Evolutionary conservation across 2,888 invertebrate genomes (phyloP).

Genomic region (Dexiosoma caninum): DNA sequence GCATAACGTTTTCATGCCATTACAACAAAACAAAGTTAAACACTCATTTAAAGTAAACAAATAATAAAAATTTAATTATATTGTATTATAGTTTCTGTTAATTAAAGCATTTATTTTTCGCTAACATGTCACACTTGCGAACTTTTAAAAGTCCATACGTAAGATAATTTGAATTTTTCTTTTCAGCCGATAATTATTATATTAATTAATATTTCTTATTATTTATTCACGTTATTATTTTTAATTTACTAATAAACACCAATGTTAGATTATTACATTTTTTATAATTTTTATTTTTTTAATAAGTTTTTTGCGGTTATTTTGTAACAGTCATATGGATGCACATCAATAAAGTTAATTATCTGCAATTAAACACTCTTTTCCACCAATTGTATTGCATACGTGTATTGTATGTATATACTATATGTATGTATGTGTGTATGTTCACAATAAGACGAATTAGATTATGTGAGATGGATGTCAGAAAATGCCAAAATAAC

Average conservation of each 20-base stretch:
- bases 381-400: slow-evolving; percentile 62
- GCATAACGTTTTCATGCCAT: not conserved
- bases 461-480: not conserved
- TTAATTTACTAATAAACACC: slow-evolving; percentile 28
- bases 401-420: no score
- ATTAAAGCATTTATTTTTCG: not conserved
- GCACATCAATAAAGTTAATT: not conserved
- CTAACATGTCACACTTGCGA: slow-evolving; percentile 9
- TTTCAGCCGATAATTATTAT: not conserved
- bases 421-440: no score
- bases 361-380: slow-evolving; percentile 51
- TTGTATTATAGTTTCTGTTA: not conserved
- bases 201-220: not conserved
- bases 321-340: not conserved
- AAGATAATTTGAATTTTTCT: not conserved
- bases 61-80: not conserved
- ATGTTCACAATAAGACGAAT: no score
- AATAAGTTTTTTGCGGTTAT: slow-evolving; percentile 1
- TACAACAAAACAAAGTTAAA: not conserved
- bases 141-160: not conserved
- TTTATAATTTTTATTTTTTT: slow-evolving; percentile 6
- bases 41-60: not conserved
- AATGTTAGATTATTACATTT: slow-evolving; percentile 6
- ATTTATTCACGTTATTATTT: not conserved
- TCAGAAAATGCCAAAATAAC: slow-evolving; percentile 33